Conservation (phyloP, 2,797 vertebrate genomes). For the Hippocampus kuda region DNA sequence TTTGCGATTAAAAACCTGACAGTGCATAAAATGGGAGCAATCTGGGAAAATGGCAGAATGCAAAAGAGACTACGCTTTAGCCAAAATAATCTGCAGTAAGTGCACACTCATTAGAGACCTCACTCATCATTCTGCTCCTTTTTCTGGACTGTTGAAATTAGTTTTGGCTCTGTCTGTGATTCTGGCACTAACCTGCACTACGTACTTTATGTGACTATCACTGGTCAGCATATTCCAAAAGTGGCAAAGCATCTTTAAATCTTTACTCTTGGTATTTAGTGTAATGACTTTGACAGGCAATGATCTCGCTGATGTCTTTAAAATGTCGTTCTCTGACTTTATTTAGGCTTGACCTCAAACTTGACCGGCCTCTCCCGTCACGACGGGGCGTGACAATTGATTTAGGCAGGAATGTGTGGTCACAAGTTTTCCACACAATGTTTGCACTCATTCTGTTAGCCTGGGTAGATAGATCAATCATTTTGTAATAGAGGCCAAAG, state of each 20-base stretch:
- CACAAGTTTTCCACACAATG: slow-evolving; percentile 26
- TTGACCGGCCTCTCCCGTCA: slow-evolving; percentile 3
- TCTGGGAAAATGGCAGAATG: slow-evolving; percentile 6
- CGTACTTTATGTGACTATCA: neutral
- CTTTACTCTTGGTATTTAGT: neutral
- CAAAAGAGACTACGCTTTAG: neutral
- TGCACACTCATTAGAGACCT: neutral
- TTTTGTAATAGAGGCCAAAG: no score
- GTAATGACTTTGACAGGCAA: neutral
- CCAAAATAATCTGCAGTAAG: neutral
- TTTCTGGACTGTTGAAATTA: neutral
- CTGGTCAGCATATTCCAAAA: no score
- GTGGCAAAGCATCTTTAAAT: no score
- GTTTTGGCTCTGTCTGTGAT: neutral
- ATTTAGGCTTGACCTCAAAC: neutral
- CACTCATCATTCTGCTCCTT: neutral
- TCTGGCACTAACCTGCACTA: neutral
- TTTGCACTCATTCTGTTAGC: slow-evolving; percentile 7
- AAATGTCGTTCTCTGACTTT: neutral
- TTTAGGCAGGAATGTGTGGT: slow-evolving; percentile 31
- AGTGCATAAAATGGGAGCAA: slow-evolving; percentile 2
- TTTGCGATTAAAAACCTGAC: slow-evolving; percentile 4
- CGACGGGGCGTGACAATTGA: slow-evolving; percentile 11
- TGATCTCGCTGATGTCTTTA: neutral
- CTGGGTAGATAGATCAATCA: neutral